Percentiles rank a stretch among this genome's conserved stretches.
These are phyloP conservation scores for Diadophis punctatus DNA, from an alignment of 2,113 vertebrate genomes.

Conservation along the genomic window DNA sequence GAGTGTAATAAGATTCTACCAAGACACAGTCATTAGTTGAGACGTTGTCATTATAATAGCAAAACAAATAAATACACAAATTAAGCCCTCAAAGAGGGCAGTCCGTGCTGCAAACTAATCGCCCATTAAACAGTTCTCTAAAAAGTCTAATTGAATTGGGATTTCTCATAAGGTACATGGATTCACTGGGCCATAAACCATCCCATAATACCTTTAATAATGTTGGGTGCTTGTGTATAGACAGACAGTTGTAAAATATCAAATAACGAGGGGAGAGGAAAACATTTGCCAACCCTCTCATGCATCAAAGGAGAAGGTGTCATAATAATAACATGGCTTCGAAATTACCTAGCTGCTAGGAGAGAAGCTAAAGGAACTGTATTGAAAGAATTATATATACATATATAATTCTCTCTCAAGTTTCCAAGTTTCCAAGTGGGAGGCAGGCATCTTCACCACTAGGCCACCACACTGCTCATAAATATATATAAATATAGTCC, in stretches of 20 bases:
- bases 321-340: background rate
- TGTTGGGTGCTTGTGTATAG: background rate
- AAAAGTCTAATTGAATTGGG: conserved; percentile 29
- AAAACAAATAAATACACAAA: conserved; percentile 23
- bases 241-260: background rate
- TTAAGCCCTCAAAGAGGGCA: conserved; percentile 36
- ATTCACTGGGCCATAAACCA: conserved; percentile 20
- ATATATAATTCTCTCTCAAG: no score
- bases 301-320: background rate
- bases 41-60: conserved; percentile 39
- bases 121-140: conserved; percentile 38
- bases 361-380: background rate
- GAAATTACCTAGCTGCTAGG: background rate
- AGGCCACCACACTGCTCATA: no score
- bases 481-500: background rate
- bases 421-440: no score
- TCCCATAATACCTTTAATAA: conserved; percentile 12
- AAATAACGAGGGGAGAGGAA: background rate
- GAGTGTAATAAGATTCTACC: background rate
- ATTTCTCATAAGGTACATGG: conserved; percentile 30
- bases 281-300: background rate
- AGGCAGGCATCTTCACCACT: no score
- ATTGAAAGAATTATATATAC: background rate
- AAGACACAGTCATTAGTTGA: conserved; percentile 5
- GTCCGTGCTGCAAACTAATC: conserved; percentile 41